Conservation (phyloP, 2,113 vertebrate species). For the Agelaius phoeniceus region DNA sequence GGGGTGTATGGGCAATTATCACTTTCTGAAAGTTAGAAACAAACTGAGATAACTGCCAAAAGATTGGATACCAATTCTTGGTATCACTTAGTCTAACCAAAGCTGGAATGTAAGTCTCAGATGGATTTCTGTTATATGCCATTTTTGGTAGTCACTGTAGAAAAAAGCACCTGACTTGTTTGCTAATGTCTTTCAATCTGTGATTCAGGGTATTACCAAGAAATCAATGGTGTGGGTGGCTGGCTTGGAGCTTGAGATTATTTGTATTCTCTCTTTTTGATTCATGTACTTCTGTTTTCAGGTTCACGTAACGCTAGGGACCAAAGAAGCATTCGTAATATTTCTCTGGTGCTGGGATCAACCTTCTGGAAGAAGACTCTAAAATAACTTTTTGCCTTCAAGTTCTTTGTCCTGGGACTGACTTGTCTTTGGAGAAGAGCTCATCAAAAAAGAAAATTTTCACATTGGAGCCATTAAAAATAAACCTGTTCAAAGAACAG, state of each 20-base stretch:
- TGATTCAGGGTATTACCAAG: background rate
- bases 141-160: background rate
- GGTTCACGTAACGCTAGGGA: constrained; percentile 39
- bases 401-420: background rate
- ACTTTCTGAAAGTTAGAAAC: background rate
- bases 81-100: background rate
- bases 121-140: background rate
- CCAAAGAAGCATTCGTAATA: constrained; percentile 17
- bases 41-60: background rate
- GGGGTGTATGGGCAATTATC: background rate
- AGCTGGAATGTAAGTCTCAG: background rate
- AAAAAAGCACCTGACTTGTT: background rate
- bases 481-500: background rate
- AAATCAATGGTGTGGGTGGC: background rate
- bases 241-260: background rate
- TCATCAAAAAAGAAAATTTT: background rate
- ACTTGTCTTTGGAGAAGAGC: constrained; percentile 4
- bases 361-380: constrained; percentile 18
- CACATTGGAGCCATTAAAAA: background rate
- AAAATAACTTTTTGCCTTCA: constrained; percentile 27
- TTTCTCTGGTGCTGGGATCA: constrained; percentile 47
- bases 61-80: background rate
- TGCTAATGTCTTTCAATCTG: background rate
- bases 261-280: constrained; percentile 9
- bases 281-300: constrained; percentile 34